Evolutionary conservation across 92 coral and sea anemone genomes (phyloP).

Genomic region (Porites lobata): DNA sequence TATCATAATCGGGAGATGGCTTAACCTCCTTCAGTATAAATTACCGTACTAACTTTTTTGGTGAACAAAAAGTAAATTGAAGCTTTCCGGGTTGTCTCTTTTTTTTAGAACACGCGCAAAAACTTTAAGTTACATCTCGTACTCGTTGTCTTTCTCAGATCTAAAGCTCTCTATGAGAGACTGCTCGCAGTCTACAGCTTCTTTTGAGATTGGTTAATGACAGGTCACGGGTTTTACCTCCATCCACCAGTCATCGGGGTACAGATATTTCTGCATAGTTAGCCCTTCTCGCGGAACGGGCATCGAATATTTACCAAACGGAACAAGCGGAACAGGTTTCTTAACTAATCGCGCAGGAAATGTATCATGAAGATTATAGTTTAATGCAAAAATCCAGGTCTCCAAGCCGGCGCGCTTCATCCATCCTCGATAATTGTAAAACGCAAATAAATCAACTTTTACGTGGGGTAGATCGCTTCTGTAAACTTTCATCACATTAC

Average conservation of each 20-base stretch:
- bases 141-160: no score
- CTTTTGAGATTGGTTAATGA: not conserved
- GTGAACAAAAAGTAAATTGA: no score
- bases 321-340: constrained; percentile 13
- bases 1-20: no score
- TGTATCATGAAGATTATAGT: not conserved
- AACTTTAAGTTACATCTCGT: no score
- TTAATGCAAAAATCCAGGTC: not conserved
- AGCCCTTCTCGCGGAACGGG: constrained; percentile 26
- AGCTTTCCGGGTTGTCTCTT: no score
- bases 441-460: constrained; percentile 6
- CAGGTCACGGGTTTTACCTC: constrained; percentile 3
- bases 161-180: no score
- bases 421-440: constrained; percentile 15
- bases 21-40: no score
- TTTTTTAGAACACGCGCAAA: no score
- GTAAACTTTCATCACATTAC: constrained; percentile 38
- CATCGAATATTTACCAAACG: constrained; percentile 1
- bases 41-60: no score
- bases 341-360: constrained; percentile 6
- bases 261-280: constrained; percentile 13
- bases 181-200: no score
- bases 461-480: constrained; percentile 9
- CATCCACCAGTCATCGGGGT: constrained; percentile 30
- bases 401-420: constrained; percentile 15